phyloP scores from a whole-genome alignment of 2,113 vertebrate genomes.

The Saguinus imperator region DNA sequence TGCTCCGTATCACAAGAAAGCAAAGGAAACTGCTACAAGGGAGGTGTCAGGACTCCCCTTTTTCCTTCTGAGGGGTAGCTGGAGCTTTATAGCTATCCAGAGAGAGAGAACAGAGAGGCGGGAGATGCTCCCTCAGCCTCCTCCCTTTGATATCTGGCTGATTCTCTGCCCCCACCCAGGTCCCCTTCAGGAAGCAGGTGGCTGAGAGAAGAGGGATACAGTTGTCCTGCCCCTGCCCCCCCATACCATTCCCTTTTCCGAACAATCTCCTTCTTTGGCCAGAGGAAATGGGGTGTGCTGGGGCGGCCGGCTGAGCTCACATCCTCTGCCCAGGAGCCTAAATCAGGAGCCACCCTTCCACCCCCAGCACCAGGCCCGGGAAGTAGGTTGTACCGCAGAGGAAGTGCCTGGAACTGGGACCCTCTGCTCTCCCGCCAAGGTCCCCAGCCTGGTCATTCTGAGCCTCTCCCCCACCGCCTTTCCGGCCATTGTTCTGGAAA shows the following conservation, averaged over 20 bases:
- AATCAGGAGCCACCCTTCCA: constrained; percentile 43
- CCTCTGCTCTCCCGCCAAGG: constrained; percentile 39
- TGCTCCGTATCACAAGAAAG: not conserved
- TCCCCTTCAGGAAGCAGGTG: constrained; percentile 1
- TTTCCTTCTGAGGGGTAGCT: not conserved
- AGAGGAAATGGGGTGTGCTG: constrained; percentile 67
- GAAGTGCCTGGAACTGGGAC: constrained; percentile 52
- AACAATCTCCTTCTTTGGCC: constrained; percentile 45
- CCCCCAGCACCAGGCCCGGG: not conserved
- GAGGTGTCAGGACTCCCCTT: not conserved
- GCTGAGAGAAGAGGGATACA: not conserved
- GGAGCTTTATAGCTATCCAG: not conserved
- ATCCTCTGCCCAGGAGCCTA: constrained; percentile 64
- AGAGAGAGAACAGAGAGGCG: not conserved
- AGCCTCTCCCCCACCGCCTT: constrained; percentile 63
- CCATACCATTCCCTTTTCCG: not conserved
- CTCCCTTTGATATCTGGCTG: not conserved
- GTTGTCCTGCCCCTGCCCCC: not conserved
- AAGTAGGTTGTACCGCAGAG: constrained; percentile 1
- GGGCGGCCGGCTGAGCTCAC: constrained; percentile 65
- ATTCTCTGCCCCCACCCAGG: not conserved
- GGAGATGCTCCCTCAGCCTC: not conserved
- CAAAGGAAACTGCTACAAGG: not conserved
- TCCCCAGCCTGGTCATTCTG: constrained; percentile 9
- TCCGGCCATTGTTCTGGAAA: constrained; percentile 78